phyloP scores from a whole-genome alignment of 2,888 invertebrate genomes.

The Galeruca laticollis region DNA sequence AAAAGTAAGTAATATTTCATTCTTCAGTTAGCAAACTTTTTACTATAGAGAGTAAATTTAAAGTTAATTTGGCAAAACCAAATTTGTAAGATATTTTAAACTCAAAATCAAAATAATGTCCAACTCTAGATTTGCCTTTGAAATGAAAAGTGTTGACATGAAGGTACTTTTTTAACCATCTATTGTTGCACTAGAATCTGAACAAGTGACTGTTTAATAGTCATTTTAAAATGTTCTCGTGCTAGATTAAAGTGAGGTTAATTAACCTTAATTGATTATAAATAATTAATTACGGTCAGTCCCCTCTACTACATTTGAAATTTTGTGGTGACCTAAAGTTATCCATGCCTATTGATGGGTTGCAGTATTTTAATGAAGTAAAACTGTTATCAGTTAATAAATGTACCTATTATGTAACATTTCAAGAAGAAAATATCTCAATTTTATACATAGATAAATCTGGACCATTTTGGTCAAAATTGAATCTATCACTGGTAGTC shows the following conservation, averaged over 20 bases:
- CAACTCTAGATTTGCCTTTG: neutral
- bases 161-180: constrained; percentile 1
- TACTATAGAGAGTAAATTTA: no score
- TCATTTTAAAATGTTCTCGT: constrained; percentile 47
- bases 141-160: neutral
- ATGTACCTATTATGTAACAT: no score
- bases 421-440: no score
- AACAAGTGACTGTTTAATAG: constrained; percentile 5
- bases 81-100: constrained; percentile 1
- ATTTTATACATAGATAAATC: no score
- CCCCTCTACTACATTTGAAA: constrained; percentile 60
- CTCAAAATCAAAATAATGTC: neutral
- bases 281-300: constrained; percentile 60
- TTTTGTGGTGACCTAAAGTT: constrained; percentile 25
- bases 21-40: no score
- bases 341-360: neutral
- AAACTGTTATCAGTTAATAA: no score
- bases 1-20: constrained; percentile 64
- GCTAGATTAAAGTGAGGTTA: constrained; percentile 61
- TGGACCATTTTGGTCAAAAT: no score
- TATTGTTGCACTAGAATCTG: constrained; percentile 5
- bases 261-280: constrained; percentile 59
- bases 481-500: no score
- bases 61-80: no score
- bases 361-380: no score